phyloP scores from a whole-genome alignment of 2,888 invertebrate genomes.

The Sesia bembeciformis region DNA sequence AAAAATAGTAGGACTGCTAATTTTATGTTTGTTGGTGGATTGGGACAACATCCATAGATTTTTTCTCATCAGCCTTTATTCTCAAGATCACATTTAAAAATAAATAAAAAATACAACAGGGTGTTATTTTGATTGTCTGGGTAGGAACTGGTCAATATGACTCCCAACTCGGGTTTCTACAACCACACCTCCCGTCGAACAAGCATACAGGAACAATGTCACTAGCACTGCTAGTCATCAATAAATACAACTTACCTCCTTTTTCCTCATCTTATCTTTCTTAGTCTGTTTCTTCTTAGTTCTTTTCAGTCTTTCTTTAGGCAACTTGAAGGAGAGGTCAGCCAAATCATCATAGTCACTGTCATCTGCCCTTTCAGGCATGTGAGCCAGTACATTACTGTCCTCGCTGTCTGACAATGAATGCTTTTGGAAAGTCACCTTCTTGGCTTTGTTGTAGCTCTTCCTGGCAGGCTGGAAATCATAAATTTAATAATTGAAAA shows the following conservation, averaged over 20 bases:
- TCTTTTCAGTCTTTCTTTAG: constrained; percentile 29
- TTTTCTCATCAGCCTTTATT: too few relatives aligned
- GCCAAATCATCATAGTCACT: constrained; percentile 44
- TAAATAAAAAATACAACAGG: too few relatives aligned
- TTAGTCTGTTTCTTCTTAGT: constrained; percentile 36
- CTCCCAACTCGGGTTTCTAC: too few relatives aligned
- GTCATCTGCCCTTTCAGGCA: constrained; percentile 13
- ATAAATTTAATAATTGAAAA: not conserved
- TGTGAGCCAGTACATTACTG: constrained; percentile 5
- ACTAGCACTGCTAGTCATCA: too few relatives aligned
- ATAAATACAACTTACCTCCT: constrained; percentile 38
- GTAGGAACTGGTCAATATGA: too few relatives aligned
- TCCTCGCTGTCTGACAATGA: constrained; percentile 35
- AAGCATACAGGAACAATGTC: too few relatives aligned
- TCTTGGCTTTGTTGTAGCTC: constrained; percentile 58
- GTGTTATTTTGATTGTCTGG: too few relatives aligned
- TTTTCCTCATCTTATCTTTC: constrained; percentile 30
- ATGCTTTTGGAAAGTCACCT: constrained; percentile 40
- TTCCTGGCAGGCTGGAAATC: constrained; percentile 43
- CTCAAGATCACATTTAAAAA: too few relatives aligned
- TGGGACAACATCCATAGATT: too few relatives aligned
- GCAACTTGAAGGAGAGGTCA: constrained; percentile 50
- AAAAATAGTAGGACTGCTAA: too few relatives aligned
- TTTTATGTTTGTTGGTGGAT: too few relatives aligned
- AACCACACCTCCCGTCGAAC: too few relatives aligned